Evolutionary conservation across 2,113 vertebrate genomes (phyloP).

Genomic region (Amphiprion percula): DNA sequence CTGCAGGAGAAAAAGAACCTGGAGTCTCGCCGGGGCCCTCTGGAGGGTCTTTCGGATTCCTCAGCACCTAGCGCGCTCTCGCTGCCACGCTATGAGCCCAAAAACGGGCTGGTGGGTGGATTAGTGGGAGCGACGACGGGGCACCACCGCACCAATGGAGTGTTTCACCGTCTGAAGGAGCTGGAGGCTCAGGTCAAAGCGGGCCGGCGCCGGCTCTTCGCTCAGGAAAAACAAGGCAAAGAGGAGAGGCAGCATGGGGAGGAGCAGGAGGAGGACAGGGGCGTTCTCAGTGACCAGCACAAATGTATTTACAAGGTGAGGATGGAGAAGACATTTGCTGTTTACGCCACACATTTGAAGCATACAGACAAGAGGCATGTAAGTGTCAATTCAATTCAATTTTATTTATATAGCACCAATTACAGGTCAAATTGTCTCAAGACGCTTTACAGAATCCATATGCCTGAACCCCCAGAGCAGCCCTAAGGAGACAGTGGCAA

Average conservation of each 20-base stretch:
- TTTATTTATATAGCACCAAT: too few species aligned
- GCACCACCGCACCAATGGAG: constrained; percentile 90
- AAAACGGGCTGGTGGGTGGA: constrained; percentile 82
- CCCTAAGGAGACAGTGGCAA: too few species aligned
- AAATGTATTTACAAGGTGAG: constrained; percentile 98
- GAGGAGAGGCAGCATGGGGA: constrained; percentile 86
- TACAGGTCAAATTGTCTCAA: too few species aligned
- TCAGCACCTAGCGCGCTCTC: constrained; percentile 87
- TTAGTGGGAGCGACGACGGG: constrained; percentile 68
- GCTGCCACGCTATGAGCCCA: constrained; percentile 96
- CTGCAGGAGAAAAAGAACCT: constrained; percentile 94
- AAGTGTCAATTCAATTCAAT: neutral
- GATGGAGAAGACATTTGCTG: constrained; percentile 10
- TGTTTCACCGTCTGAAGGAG: constrained; percentile 87
- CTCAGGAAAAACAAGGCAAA: constrained; percentile 96
- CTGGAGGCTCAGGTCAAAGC: constrained; percentile 91
- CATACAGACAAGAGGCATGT: constrained; percentile 22
- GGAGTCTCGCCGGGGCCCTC: constrained; percentile 93
- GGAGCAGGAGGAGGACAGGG: constrained; percentile 82
- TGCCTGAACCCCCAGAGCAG: too few species aligned
- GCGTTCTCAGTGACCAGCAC: constrained; percentile 95
- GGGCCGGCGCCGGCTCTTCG: constrained; percentile 95
- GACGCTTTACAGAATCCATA: too few species aligned
- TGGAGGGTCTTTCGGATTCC: constrained; percentile 92
- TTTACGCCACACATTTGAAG: constrained; percentile 35